phyloP scores from a whole-genome alignment of 2,113 vertebrate genomes.

The Eclectus roratus region DNA sequence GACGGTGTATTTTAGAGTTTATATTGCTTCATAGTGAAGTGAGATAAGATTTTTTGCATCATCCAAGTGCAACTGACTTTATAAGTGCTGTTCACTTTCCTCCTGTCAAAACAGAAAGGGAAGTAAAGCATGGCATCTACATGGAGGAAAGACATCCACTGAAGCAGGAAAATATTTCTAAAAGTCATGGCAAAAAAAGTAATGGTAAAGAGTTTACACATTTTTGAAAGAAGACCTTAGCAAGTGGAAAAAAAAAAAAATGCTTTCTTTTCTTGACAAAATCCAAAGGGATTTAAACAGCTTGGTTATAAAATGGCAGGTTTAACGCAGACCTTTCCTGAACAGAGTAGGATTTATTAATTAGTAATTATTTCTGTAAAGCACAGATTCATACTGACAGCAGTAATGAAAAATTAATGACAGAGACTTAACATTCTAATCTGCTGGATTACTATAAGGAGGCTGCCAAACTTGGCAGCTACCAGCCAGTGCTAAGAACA shows the following conservation, averaged over 20 bases:
- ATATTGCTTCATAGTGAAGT: neutral
- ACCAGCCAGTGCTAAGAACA: constrained; percentile 42
- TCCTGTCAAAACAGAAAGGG: neutral
- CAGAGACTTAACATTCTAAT: constrained; percentile 40
- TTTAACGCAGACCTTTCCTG: constrained; percentile 17
- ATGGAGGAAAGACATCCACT: neutral
- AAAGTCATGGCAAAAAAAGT: constrained; percentile 40
- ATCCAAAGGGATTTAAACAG: constrained; percentile 12
- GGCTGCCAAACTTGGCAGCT: constrained; percentile 31
- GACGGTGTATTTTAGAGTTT: neutral
- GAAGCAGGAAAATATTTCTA: constrained; percentile 15
- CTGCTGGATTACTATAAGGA: constrained; percentile 52
- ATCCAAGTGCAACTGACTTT: neutral
- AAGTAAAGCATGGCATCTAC: neutral
- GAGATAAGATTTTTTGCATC: neutral
- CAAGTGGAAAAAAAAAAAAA: constrained; percentile 2
- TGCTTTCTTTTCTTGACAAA: constrained; percentile 37
- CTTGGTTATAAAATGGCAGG: constrained; percentile 2
- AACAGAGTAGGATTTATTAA: constrained; percentile 46
- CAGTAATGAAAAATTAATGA: constrained; percentile 59
- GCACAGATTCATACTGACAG: constrained; percentile 45
- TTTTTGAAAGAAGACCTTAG: neutral
- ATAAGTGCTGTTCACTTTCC: neutral
- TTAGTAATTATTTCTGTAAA: constrained; percentile 53
- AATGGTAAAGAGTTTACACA: neutral